A percentile compares a stretch with the other conserved stretches of the same genome.
Evolutionary conservation across 2,888 invertebrate species (phyloP).

Genomic region (Blastobasis adustella): DNA sequence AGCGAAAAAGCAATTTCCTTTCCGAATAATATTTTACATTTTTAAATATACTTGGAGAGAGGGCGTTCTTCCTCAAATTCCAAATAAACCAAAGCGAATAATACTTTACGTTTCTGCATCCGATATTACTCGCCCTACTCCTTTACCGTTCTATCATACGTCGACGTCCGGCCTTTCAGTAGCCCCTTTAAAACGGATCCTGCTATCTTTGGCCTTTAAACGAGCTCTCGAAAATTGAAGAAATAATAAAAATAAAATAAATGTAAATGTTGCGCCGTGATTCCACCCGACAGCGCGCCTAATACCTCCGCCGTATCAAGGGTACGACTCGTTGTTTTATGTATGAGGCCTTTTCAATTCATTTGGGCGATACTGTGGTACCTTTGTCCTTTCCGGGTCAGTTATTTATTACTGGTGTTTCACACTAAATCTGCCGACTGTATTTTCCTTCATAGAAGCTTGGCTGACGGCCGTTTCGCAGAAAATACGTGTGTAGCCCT

Average conservation of each 20-base stretch:
- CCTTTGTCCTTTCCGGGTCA: conserved; percentile 70
- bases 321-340: conserved; percentile 54
- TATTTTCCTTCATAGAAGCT: conserved; percentile 1
- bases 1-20: too few species aligned
- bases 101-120: not conserved
- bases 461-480: not conserved
- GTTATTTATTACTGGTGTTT: conserved; percentile 68
- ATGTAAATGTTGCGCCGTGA: conserved; percentile 50
- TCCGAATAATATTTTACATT: too few species aligned
- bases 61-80: too few species aligned
- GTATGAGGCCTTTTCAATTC: conserved; percentile 71
- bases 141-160: not conserved
- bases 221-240: not conserved
- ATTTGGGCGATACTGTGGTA: conserved; percentile 62
- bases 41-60: too few species aligned
- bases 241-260: conserved; percentile 4
- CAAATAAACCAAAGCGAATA: not conserved
- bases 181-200: not conserved
- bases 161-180: not conserved
- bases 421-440: conserved; percentile 26
- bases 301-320: conserved; percentile 41
- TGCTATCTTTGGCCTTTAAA: not conserved
- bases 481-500: too few species aligned
- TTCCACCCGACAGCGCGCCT: conserved; percentile 40
- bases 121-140: not conserved